Base-by-base conservation (phyloP, 2,113 vertebrate species). In the Catagonus wagneri region DNA sequence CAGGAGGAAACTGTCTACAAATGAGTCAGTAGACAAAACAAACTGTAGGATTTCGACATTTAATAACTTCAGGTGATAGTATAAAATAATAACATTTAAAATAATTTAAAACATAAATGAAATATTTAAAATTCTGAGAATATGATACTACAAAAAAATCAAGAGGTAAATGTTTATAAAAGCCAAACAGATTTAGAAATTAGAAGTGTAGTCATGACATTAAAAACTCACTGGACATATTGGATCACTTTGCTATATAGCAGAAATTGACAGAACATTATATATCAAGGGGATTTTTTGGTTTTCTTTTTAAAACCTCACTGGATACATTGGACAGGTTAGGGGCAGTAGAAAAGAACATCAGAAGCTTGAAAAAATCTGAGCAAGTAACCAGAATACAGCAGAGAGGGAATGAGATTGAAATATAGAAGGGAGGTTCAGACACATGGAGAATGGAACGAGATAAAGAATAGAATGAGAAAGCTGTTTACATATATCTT, bases 91-190 rank as follows among this genome's bases (percentile, higher is more conserved):
- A 61, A n/a, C 54, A 50, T 16, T 80, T 81, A 71, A 94, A 63
- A 84, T n/a, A 27, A 71, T 58, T 91, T 63, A 32, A 75, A 54
- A 54, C 66, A 29, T 50, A 44, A 44, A 44, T 44, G 60, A 95
- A 71, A 56, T 4, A 44, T 95, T 61, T 44, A 93, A 39, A 95
- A 63, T 19, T 5, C 7, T 91, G n/a, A 27, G 15, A 83, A 32
- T 75, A 19, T 65, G 58, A 52, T 88, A 15, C 9, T 80, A 63
- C 22, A 27, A 66, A 65, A 65, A 85, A 86, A 13, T n/a, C 61
- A 76, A 16, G 27, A 52, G 15, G 44, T 89, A 68, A 80, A 34
- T 83, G 14, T 90, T 93, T 20, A 39, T 61, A 88, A 94, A 96
- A 71, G 10, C 3, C 58, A 86, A 76, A 72, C 34, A 89, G 17